Evolutionary conservation across 1,140 invertebrate species (phyloP), one percentile per base, ranked within the genome.

Genomic region (Aphidius ervi): DNA sequence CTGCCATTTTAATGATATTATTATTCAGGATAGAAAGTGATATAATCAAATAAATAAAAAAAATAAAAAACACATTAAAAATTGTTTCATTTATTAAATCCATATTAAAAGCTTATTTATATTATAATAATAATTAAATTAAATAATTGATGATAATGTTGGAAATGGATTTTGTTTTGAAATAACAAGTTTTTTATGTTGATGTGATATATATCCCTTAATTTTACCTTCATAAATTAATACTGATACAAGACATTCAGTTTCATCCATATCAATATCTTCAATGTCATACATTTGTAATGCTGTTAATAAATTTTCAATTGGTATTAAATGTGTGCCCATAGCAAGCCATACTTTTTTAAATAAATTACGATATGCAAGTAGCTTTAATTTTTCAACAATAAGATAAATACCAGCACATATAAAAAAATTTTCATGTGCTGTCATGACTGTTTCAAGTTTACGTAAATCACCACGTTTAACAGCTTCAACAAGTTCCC

Each of bases 141-240:
- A 74, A 23, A 58, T 58, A 67, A 78, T 74, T 0, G 75, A 73
- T 6, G 78, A 79, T 45, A 93, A 74, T 41, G 84, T 78, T 20
- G 97, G 96, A 78, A 99, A 99, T 10, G 97, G 90, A 82, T 95
- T 96, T 73, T 95, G 91, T 79, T 99, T 99, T 66, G 95, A 97
- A 46, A 99, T 90, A 52, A 99, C 96, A 53, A 99, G 82, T 81
- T 98, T 98, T 74, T 97, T 90, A 79, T 99, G 96, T 62, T 94
- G 91, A 80, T 97, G 90, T 0, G 95, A 98, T 72, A 99, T 97
- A 74, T 99, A 99, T 1, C 97, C 97, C 77, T 98, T 93, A 62
- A 95, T 91, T 81, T 92, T 93, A 3, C 92, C 93, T 74, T 97
- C 94, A 75, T 88, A 93, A 71, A 99, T 99, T 37, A 99, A 84